Evolutionary conservation across 2,113 vertebrate species (phyloP), one percentile per base, ranked within the genome.

Genomic region (human (Homo sapiens)): DNA sequence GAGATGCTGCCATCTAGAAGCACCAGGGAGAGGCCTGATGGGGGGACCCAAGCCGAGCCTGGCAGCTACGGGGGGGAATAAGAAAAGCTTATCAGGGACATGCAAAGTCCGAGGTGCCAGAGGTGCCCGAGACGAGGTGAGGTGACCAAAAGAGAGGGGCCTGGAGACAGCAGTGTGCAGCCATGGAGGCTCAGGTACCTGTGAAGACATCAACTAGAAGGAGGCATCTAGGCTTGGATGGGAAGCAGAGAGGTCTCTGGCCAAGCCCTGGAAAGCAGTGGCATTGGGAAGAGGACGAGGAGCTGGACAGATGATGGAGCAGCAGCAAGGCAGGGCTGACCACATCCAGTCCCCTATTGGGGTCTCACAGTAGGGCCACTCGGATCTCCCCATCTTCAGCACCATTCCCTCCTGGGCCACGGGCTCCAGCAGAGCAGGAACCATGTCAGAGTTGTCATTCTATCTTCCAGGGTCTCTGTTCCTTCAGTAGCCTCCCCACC

Each of bases 101-200:
- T 1, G 45, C 25, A 1, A 23, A 6, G 13, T 4, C 35, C 1
- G 18, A 43, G 45, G 14, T 1, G 32, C 82, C 9, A 6, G 32
- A 59, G 23, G n/a, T 9, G 35, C 1, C 45, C 30, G 0, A 64
- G 61, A 11, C 61, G 13, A 5, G 35, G 23, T 2, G 2, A 20
- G 72, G 3, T 32, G 43, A 22, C 66, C 40, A 5, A 64, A 13
- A 23, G 5, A 4, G 35, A 45, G 43, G 17, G 18, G 12, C 86
- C 38, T 11, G 30, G 70, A 32, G 79, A 18, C 0, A 8, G 20
- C 66, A 3, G 57, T 7, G 10, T 6, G 3, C 1, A 40, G 78
- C 4, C 25, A 0, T 0, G 32, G 82, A 11, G 3, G 8, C 12
- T 3, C 5, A 4, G 45, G 57, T 17, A 0, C 12, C 43, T 50